Percentiles rank a stretch among this genome's conserved stretches.
Conservation (phyloP, 2,797 vertebrate species). For the Caiman crocodilus region DNA sequence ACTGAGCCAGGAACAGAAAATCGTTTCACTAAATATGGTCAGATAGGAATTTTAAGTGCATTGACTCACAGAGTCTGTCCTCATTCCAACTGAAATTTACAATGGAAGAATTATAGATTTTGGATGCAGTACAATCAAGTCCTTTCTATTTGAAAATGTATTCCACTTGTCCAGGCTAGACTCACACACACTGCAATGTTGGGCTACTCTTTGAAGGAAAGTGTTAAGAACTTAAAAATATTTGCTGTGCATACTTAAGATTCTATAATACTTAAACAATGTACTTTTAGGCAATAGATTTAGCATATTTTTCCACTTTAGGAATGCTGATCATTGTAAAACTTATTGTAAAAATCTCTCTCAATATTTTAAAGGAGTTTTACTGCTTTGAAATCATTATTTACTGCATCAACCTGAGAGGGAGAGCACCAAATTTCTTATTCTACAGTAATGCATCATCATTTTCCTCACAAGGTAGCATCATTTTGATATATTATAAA, state of each 20-base stretch:
- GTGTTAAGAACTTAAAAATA: conserved; percentile 34
- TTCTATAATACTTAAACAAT: conserved; percentile 17
- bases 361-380: conserved; percentile 42
- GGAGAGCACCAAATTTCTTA: neutral
- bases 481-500: neutral
- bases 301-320: conserved; percentile 17
- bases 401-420: neutral
- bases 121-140: neutral
- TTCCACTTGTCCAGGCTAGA: conserved; percentile 6
- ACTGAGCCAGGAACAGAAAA: neutral
- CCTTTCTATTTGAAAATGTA: conserved; percentile 44
- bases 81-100: neutral
- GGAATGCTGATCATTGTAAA: conserved; percentile 36
- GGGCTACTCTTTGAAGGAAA: conserved; percentile 34
- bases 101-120: neutral
- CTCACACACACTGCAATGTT: conserved; percentile 42
- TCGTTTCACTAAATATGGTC: neutral
- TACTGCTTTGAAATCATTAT: conserved; percentile 10
- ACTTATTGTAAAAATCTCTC: conserved; percentile 45
- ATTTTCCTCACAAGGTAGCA: neutral
- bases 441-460: conserved; percentile 12
- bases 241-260: conserved; percentile 18
- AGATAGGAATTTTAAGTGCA: neutral
- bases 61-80: neutral
- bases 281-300: neutral